Evolutionary conservation across 1,140 invertebrate species (phyloP).

Genomic region (roundworm (Caenorhabditis elegans)): WBcel235 BX284605.5:9546001-9546500

Average conservation of each 20-base stretch:
- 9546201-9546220: not conserved
- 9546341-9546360: not conserved
- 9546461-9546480: not conserved
- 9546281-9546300: too few species aligned
- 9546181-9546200: not conserved
- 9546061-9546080: slow-evolving; percentile 63
- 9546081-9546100: slow-evolving; percentile 63
- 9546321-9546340: not conserved
- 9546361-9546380: not conserved
- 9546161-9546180: not conserved
- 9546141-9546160: slow-evolving; percentile 66
- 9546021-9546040: slow-evolving; percentile 76
- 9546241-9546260: not conserved
- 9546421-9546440: slow-evolving; percentile 22
- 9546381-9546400: not conserved
- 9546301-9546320: too few species aligned
- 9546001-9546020: slow-evolving; percentile 74
- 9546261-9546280: too few species aligned
- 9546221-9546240: not conserved
- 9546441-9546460: slow-evolving; percentile 6
- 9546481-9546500: not conserved
- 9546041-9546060: slow-evolving; percentile 67
- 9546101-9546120: slow-evolving; percentile 69
- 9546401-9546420: not conserved
- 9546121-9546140: slow-evolving; percentile 68